phyloP scores from a whole-genome alignment of 2,888 invertebrate genomes.

The Meandrusa payeni region DNA sequence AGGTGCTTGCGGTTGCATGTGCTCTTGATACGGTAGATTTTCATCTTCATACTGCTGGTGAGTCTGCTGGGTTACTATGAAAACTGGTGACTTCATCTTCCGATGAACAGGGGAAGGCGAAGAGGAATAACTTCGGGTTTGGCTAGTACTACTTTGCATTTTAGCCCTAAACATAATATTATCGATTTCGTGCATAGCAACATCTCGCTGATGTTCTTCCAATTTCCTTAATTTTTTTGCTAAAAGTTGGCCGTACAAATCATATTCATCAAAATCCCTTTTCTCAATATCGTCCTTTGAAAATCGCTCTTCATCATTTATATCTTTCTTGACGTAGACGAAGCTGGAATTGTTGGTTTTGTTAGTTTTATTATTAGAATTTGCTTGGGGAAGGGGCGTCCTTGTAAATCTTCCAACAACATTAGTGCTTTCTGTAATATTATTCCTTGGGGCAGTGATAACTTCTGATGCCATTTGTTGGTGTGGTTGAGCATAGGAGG shows the following conservation, averaged over 20 bases:
- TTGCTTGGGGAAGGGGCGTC: conserved; percentile 27
- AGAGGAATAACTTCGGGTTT: conserved; percentile 41
- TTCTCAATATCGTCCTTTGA: conserved; percentile 36
- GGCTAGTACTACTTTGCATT: conserved; percentile 45
- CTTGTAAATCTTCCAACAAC: conserved; percentile 28
- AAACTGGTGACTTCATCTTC: conserved; percentile 56
- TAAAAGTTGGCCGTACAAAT: conserved; percentile 61
- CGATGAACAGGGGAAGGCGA: conserved; percentile 47
- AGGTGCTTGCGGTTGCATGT: conserved; percentile 23
- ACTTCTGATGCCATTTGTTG: conserved; percentile 36
- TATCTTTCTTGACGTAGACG: conserved; percentile 37
- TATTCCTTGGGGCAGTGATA: conserved; percentile 13
- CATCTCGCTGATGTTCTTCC: conserved; percentile 63
- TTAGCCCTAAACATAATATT: conserved; percentile 67
- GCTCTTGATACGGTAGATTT: conserved; percentile 48
- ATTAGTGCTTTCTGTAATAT: conserved; percentile 30
- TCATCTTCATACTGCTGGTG: conserved; percentile 53
- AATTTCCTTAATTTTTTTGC: conserved; percentile 66
- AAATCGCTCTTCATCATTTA: conserved; percentile 37
- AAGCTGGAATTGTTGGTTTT: conserved; percentile 24
- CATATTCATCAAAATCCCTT: conserved; percentile 59
- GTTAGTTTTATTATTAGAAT: conserved; percentile 20
- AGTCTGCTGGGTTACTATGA: conserved; percentile 49
- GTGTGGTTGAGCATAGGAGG: conserved; percentile 28
- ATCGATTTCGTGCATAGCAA: conserved; percentile 72